A percentile compares a stretch with the other conserved stretches of the same genome.
These are phyloP conservation scores for Oriolus oriolus DNA, from an alignment of 2,113 vertebrate genomes.

Conservation along the genomic window DNA sequence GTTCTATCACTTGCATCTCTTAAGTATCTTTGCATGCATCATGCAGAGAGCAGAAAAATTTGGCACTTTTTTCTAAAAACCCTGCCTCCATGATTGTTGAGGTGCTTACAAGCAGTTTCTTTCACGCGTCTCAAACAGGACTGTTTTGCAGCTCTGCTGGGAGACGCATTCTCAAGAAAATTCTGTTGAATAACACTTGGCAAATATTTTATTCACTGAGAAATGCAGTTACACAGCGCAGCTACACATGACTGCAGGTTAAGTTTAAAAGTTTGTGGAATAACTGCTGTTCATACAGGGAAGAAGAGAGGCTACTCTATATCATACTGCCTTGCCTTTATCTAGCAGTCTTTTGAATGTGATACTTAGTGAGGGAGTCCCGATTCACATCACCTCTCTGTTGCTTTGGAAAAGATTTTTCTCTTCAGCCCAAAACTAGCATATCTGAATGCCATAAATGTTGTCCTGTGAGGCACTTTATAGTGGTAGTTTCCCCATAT, in stretches of 20 bases:
- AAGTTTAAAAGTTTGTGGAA: not conserved
- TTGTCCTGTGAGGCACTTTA: not conserved
- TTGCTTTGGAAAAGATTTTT: not conserved
- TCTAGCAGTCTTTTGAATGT: not conserved
- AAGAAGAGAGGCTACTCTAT: not conserved
- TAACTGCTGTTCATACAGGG: not conserved
- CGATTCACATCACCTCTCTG: not conserved
- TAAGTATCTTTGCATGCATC: not conserved
- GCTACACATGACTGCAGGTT: not conserved
- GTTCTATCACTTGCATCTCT: not conserved
- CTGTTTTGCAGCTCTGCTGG: not conserved
- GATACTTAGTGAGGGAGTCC: not conserved
- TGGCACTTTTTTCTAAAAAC: not conserved
- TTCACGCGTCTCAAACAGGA: not conserved
- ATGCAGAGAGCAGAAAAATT: not conserved
- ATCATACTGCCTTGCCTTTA: not conserved
- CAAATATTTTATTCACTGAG: slow-evolving; percentile 9
- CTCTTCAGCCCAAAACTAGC: not conserved
- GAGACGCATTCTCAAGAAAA: not conserved
- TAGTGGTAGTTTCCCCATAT: not conserved
- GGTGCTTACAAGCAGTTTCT: not conserved
- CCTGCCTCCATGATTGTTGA: not conserved
- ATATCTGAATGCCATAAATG: not conserved
- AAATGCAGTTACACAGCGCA: not conserved
- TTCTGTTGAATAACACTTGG: not conserved